Evolutionary conservation across 2,888 invertebrate genomes (phyloP).

Genomic region (Ectemnius continuus): DNA sequence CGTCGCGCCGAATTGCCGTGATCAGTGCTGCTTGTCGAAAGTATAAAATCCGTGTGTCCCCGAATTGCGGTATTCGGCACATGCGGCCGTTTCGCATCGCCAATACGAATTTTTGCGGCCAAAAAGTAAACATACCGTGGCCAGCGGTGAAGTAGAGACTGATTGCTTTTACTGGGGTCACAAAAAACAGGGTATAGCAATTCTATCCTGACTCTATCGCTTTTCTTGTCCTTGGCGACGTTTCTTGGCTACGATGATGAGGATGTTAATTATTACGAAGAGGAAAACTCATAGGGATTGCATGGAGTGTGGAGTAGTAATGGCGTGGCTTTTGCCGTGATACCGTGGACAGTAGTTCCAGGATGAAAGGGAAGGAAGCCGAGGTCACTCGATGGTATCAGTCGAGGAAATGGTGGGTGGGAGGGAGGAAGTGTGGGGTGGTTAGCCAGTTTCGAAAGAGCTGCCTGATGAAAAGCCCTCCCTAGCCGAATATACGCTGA

Average conservation of each 20-base stretch:
- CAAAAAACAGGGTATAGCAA: too few relatives aligned
- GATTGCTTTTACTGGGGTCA: too few relatives aligned
- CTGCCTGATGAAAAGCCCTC: constrained; percentile 31
- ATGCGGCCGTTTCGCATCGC: too few relatives aligned
- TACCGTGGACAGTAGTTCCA: neutral
- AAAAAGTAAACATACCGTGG: too few relatives aligned
- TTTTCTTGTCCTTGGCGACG: too few relatives aligned
- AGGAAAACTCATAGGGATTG: constrained; percentile 36
- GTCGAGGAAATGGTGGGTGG: too few relatives aligned
- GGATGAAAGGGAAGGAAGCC: constrained; percentile 49
- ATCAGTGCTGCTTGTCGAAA: constrained; percentile 9
- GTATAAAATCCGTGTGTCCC: constrained; percentile 13
- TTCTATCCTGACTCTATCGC: too few relatives aligned
- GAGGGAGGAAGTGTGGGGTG: neutral
- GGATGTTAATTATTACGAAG: constrained; percentile 64
- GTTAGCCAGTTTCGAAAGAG: constrained; percentile 33
- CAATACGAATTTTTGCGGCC: too few relatives aligned
- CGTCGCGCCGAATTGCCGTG: constrained; percentile 35
- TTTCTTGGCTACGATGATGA: constrained; percentile 53
- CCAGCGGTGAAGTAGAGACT: too few relatives aligned
- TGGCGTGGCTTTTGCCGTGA: constrained; percentile 12
- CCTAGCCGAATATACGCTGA: constrained; percentile 33
- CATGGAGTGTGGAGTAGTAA: too few relatives aligned
- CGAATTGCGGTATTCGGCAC: too few relatives aligned
- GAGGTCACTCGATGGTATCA: constrained; percentile 57